Evolutionary conservation across 2,797 vertebrate genomes (phyloP), one percentile per base, ranked within the genome.

Genomic region (Centroberyx gerrardi): DNA sequence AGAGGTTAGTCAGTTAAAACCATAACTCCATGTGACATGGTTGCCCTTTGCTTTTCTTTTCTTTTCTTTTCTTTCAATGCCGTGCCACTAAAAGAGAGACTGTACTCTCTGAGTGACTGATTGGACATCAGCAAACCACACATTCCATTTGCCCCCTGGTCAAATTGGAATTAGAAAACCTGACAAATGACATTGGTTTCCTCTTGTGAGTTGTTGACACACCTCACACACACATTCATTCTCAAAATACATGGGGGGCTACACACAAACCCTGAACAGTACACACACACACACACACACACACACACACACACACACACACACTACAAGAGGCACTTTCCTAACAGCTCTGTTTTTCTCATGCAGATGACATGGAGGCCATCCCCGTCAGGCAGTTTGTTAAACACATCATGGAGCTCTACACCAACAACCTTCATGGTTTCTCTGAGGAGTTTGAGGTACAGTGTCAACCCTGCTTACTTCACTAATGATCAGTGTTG

Each of bases 381-480:
- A 94, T 99, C 89, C 95, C 97, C 36, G 97, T 99, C 80, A 98
- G 97, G 92, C 97, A 97, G 90, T 99, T 99, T 74, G 87, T 98
- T 72, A 99, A 99, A 96, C 97, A 98, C 92, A 94, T 98, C 87
- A 96, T 96, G 92, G 97, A 98, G 86, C 96, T 99, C 46, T 99
- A 98, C 89, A 96, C 97, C 83, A 97, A 98, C 93, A 99, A 97
- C 95, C 96, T 98, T 79, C 97, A 97, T 64, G 97, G 98, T 63
- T 99, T 99, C 84, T 96, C 98, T 0, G 96, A 99, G 90, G 98
- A 99, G 88, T 99, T 99, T 90, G 98, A 99, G 97, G 97, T 99
- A 89, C 17, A 28, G 48, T 53, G 8, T 10, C 53, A n/a, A 13
- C 17, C 31, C 17, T 62, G 29, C 9, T 10, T 42, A 17, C 18